Evolutionary conservation across 2,888 invertebrate genomes (phyloP).

Genomic region (Hanleya hanleyi): DNA sequence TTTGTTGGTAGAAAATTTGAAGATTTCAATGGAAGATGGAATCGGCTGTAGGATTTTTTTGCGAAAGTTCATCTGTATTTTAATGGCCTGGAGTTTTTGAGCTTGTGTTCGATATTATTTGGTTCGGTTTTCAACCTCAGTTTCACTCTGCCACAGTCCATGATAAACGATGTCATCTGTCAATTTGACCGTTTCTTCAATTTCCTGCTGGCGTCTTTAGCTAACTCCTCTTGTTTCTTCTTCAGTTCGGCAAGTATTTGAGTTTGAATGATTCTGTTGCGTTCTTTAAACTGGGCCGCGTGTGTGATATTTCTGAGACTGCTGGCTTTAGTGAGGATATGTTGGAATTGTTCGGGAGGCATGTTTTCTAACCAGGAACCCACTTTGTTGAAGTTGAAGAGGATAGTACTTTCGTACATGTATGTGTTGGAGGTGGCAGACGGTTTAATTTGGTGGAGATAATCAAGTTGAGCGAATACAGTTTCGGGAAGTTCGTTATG

Average conservation of each 20-base stretch:
- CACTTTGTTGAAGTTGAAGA: too few species aligned
- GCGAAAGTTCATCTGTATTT: not conserved
- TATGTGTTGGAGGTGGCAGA: not conserved
- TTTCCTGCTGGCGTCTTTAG: not conserved
- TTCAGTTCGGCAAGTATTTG: not conserved
- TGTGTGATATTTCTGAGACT: not conserved
- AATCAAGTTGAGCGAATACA: too few species aligned
- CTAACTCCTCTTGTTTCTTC: not conserved
- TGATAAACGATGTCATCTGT: not conserved
- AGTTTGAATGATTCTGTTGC: not conserved
- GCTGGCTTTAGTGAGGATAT: not conserved
- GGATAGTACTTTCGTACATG: not conserved
- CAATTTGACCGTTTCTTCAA: not conserved
- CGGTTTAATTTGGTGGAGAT: not conserved
- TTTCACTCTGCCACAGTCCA: not conserved
- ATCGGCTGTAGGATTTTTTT: not conserved
- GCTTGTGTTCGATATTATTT: not conserved
- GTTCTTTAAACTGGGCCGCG: not conserved
- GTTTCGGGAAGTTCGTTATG: too few species aligned
- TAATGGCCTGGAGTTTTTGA: not conserved
- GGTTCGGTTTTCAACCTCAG: not conserved
- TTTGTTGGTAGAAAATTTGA: not conserved
- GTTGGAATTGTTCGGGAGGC: not conserved
- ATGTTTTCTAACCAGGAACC: not conserved
- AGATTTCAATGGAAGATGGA: not conserved